phyloP scores from a whole-genome alignment of 2,888 invertebrate genomes.

The Branchellion lobata region DNA sequence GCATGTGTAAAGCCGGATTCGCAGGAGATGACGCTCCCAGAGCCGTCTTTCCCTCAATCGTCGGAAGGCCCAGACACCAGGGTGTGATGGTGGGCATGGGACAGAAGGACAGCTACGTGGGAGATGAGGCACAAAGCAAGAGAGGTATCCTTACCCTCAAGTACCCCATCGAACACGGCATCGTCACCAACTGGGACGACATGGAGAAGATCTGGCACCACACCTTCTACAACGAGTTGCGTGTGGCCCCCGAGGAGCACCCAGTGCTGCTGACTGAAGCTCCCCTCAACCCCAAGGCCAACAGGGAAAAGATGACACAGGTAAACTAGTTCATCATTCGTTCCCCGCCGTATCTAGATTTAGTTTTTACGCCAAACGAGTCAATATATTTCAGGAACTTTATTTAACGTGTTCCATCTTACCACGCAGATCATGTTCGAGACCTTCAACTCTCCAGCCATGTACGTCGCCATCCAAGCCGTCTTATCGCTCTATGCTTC shows the following conservation, averaged over 20 bases:
- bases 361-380: not conserved
- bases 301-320: slow-evolving; percentile 53
- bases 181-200: slow-evolving; percentile 59
- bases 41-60: slow-evolving; percentile 82
- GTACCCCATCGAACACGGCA: slow-evolving; percentile 58
- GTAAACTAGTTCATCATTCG: slow-evolving; percentile 35
- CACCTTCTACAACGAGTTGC: slow-evolving; percentile 89
- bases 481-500: slow-evolving; percentile 56
- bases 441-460: slow-evolving; percentile 54
- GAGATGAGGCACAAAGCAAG: slow-evolving; percentile 58
- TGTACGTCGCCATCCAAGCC: slow-evolving; percentile 56
- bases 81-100: slow-evolving; percentile 53
- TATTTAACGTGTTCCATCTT: too few species aligned
- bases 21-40: slow-evolving; percentile 76
- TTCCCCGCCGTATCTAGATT: not conserved
- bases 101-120: slow-evolving; percentile 57
- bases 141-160: slow-evolving; percentile 58
- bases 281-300: slow-evolving; percentile 69
- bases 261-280: slow-evolving; percentile 89
- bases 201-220: slow-evolving; percentile 99
- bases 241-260: slow-evolving; percentile 92
- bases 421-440: slow-evolving; percentile 51
- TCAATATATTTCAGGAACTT: not conserved
- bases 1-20: slow-evolving; percentile 74
- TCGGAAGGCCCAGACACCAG: slow-evolving; percentile 68